Conservation (phyloP, 2,113 vertebrate genomes). For the Anoplopoma fimbria region DNA sequence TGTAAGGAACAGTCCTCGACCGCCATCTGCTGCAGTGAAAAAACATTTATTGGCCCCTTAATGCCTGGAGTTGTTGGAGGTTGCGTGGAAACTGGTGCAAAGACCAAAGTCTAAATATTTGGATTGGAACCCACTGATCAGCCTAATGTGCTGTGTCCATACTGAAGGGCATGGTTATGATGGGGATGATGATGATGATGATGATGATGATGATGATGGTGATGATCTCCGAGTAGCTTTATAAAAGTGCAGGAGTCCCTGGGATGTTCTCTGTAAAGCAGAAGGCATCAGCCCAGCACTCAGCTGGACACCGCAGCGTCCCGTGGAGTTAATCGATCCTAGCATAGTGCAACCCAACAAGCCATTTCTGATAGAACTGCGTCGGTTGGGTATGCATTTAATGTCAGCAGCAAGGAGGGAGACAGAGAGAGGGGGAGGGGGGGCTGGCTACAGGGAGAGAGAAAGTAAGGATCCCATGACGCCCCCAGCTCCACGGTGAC, state of each 20-base stretch:
- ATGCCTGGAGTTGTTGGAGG: neutral
- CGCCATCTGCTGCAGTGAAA: neutral
- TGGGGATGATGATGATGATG: neutral
- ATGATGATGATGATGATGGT: neutral
- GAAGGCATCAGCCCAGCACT: conserved; percentile 8
- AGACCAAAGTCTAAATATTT: neutral
- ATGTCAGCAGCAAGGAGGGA: neutral
- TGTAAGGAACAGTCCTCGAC: too few species aligned
- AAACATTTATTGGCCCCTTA: neutral
- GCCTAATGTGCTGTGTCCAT: neutral
- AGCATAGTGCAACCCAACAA: conserved; percentile 40
- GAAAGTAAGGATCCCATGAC: conserved; percentile 74
- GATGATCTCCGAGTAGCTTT: neutral
- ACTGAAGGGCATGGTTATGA: neutral
- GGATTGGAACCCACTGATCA: neutral
- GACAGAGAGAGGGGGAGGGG: conserved; percentile 25
- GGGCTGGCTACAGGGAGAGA: conserved; percentile 13
- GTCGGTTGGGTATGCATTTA: conserved; percentile 37
- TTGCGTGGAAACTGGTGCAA: neutral
- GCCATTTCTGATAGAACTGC: conserved; percentile 34
- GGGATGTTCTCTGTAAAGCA: conserved; percentile 15
- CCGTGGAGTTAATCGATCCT: conserved; percentile 42
- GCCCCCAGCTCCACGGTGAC: conserved; percentile 76
- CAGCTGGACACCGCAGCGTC: conserved; percentile 38
- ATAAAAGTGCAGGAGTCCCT: neutral